Evolutionary conservation across 2,888 invertebrate genomes (phyloP).

Genomic region (Callosobruchus maculatus): DNA sequence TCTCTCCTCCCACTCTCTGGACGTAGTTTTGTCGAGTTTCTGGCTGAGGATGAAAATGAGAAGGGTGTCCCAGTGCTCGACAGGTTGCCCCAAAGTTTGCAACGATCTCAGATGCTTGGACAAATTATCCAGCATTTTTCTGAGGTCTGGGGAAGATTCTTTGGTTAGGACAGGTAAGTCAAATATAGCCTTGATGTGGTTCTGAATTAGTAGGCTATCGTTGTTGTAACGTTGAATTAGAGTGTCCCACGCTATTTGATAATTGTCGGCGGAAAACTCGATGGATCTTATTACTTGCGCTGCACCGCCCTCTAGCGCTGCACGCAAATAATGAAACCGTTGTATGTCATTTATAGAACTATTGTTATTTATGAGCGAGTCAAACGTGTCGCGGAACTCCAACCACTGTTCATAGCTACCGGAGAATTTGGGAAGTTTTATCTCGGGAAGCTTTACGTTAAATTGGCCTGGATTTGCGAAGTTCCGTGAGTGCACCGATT

Average conservation of each 20-base stretch:
- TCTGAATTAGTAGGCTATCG: constrained; percentile 9
- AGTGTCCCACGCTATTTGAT: constrained; percentile 13
- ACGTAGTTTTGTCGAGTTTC: too few species aligned
- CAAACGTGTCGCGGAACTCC: constrained; percentile 11
- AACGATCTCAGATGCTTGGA: too few species aligned
- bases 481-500: too few species aligned
- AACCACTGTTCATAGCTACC: too few species aligned
- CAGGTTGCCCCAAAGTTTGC: too few species aligned
- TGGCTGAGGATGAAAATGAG: too few species aligned
- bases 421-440: too few species aligned
- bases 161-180: constrained; percentile 7
- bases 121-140: background rate
- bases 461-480: too few species aligned
- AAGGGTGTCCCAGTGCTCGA: too few species aligned
- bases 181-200: constrained; percentile 17
- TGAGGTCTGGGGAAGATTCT: constrained; percentile 3
- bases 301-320: constrained; percentile 9
- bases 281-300: constrained; percentile 8
- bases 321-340: constrained; percentile 14
- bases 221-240: constrained; percentile 14
- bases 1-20: too few species aligned
- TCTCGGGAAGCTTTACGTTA: too few species aligned
- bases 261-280: constrained; percentile 11
- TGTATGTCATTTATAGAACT: constrained; percentile 7
- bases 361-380: constrained; percentile 17